Evolutionary conservation across 2,797 vertebrate species (phyloP).

Genomic region (Pipistrellus kuhlii): DNA sequence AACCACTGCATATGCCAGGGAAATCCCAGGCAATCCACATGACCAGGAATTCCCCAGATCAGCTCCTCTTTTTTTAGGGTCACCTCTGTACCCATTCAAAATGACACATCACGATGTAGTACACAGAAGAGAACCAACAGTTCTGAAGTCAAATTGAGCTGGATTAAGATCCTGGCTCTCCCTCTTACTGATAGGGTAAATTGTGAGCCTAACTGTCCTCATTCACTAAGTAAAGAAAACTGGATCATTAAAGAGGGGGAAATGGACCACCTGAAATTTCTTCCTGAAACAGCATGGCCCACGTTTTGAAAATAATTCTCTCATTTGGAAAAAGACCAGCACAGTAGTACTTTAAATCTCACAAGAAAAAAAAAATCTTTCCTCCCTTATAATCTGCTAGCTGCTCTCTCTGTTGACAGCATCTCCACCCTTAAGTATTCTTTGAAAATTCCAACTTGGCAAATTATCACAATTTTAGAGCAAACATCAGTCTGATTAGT

Average conservation of each 20-base stretch:
- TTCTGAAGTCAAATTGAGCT: constrained; percentile 35
- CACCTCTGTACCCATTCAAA: neutral
- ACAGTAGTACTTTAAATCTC: neutral
- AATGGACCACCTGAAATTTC: neutral
- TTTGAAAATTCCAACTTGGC: constrained; percentile 12
- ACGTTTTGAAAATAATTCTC: constrained; percentile 1
- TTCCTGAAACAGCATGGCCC: neutral
- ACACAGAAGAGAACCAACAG: neutral
- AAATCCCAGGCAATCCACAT: neutral
- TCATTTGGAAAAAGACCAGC: neutral
- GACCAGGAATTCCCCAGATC: neutral
- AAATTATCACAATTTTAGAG: constrained; percentile 4
- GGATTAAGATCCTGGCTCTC: neutral
- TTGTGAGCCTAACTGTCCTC: neutral
- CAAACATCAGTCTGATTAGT: neutral
- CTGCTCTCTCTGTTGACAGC: neutral
- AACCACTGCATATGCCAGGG: neutral
- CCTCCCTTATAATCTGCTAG: neutral
- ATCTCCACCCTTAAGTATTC: neutral
- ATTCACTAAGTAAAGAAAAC: neutral
- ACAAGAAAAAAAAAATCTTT: neutral
- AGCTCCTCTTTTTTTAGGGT: neutral
- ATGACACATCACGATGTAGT: neutral
- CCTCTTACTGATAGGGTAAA: neutral
- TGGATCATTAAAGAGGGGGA: neutral